Evolutionary conservation across 1,140 invertebrate species (phyloP).

Genomic region (Cherax quadricarinatus): DNA sequence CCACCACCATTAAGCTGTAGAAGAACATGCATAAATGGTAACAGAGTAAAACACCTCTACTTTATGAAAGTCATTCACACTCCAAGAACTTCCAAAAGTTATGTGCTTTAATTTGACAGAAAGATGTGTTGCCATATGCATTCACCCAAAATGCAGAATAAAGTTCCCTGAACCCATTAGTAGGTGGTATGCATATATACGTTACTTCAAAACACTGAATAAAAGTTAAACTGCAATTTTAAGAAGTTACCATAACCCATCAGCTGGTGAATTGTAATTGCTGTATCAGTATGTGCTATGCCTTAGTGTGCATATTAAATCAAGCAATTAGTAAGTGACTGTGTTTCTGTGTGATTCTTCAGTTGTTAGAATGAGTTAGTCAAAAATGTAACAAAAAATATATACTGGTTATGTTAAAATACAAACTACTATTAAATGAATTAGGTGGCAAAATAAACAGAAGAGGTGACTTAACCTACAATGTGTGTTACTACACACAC

Average conservation of each 20-base stretch:
- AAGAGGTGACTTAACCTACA: neutral
- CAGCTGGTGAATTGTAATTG: neutral
- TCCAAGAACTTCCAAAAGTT: constrained; percentile 2
- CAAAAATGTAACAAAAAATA: too few relatives aligned
- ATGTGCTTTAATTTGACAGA: neutral
- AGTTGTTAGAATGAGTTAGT: too few relatives aligned
- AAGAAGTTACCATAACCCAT: neutral
- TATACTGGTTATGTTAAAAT: neutral
- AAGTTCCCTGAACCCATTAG: constrained; percentile 18
- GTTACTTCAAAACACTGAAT: neutral
- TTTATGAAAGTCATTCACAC: neutral
- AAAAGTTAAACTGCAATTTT: neutral
- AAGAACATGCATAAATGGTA: constrained; percentile 40
- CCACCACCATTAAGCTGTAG: constrained; percentile 63
- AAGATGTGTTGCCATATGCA: neutral
- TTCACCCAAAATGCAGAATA: neutral
- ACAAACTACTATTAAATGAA: neutral
- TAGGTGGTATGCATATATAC: constrained; percentile 8
- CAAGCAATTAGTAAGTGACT: neutral
- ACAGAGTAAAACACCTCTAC: neutral
- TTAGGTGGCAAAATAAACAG: neutral
- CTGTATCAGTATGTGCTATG: neutral
- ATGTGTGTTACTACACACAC: neutral
- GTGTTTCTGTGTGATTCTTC: neutral
- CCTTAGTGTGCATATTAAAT: neutral